Evolutionary conservation across 2,797 vertebrate species (phyloP).

Genomic region (Dicrostonyx torquatus): DNA sequence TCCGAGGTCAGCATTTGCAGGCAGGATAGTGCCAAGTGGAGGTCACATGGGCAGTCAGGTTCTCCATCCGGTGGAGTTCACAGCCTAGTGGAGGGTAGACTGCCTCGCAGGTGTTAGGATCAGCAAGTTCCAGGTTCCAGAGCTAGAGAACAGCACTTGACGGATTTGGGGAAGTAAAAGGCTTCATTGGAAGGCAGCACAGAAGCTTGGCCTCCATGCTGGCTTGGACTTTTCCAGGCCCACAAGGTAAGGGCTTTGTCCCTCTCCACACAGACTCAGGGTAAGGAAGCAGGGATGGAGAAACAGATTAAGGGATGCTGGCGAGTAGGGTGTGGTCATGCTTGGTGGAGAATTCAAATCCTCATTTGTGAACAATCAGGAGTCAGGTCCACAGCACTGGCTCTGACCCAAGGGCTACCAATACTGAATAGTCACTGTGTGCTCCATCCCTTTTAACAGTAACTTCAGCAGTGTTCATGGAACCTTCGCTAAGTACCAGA

Average conservation of each 20-base stretch:
- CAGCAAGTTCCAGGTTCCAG: background rate
- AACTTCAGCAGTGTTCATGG: background rate
- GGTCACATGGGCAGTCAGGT: background rate
- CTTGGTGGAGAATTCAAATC: background rate
- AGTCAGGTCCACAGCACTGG: background rate
- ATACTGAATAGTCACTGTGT: background rate
- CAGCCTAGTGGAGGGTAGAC: background rate
- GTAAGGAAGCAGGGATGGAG: background rate
- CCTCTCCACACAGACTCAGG: background rate
- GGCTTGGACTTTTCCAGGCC: background rate
- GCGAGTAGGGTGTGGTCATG: background rate
- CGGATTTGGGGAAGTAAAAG: background rate
- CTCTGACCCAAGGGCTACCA: conserved; percentile 57
- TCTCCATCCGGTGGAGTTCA: background rate
- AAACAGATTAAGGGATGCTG: background rate
- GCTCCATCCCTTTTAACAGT: background rate
- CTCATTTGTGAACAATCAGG: background rate
- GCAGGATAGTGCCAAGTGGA: background rate
- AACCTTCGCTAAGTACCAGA: background rate
- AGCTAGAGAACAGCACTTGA: background rate
- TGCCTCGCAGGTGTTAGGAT: background rate
- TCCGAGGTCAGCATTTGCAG: background rate
- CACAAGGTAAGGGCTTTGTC: background rate
- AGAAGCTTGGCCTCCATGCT: background rate
- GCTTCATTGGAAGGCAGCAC: background rate